These are phyloP conservation scores for Palythoa grandiflora DNA, from an alignment of 92 coral and sea anemone genomes.

Conservation along the genomic window DNA sequence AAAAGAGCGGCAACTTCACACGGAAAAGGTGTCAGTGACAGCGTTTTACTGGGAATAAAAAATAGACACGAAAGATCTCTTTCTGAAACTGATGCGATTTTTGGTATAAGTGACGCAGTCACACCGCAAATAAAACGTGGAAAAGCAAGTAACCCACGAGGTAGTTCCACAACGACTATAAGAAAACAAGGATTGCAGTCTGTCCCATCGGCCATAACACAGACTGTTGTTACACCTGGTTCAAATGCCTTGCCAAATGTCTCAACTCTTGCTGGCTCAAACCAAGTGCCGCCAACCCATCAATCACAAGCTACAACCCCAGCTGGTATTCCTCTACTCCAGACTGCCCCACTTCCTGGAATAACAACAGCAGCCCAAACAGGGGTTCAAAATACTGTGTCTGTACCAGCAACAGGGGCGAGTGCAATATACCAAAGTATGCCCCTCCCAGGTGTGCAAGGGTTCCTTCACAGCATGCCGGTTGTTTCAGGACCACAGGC, in stretches of 20 bases:
- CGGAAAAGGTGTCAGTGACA: conserved; percentile 81
- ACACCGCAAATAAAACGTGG: conserved; percentile 10
- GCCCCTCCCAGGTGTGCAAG: conserved; percentile 75
- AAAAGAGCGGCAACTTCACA: conserved; percentile 80
- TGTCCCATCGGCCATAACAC: not conserved
- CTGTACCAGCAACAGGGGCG: conserved; percentile 37
- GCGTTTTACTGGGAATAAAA: conserved; percentile 80
- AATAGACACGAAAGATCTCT: conserved; percentile 75
- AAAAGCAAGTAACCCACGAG: not conserved
- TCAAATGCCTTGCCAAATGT: conserved; percentile 12
- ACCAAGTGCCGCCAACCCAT: conserved; percentile 11
- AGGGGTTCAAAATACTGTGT: conserved; percentile 21
- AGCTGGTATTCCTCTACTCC: conserved; percentile 27
- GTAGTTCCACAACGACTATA: conserved; percentile 15
- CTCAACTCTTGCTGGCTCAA: conserved; percentile 23
- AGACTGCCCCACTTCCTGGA: conserved; percentile 33
- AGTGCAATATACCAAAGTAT: conserved; percentile 55
- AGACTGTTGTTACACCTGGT: conserved; percentile 7
- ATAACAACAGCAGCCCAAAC: conserved; percentile 14
- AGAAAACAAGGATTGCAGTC: conserved; percentile 21
- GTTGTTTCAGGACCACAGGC: conserved; percentile 72
- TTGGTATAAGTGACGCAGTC: conserved; percentile 8
- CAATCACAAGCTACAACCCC: conserved; percentile 24
- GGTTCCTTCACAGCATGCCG: conserved; percentile 78
- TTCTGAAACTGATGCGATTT: conserved; percentile 53